Conservation (phyloP, 2,797 vertebrate genomes). For the Echeneis naucrates region DNA sequence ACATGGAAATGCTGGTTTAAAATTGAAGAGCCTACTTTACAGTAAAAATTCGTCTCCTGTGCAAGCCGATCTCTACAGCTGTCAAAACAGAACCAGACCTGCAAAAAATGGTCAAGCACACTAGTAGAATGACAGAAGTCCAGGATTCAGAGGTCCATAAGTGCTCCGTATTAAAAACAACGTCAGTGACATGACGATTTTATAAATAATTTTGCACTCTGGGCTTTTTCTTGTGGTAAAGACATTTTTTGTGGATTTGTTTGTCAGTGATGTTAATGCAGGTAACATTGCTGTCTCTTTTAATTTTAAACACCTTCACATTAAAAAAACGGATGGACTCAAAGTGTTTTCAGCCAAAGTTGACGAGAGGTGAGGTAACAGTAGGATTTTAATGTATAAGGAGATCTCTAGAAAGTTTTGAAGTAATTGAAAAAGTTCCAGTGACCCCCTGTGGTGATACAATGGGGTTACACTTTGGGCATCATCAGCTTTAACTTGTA, state of each 20-base stretch:
- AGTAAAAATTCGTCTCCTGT: not conserved
- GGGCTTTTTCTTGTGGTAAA: not conserved
- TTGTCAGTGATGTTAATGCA: not conserved
- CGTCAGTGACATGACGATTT: not conserved
- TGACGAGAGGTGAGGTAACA: not conserved
- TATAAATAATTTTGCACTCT: not conserved
- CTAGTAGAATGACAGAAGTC: not conserved
- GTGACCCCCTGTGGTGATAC: constrained; percentile 21
- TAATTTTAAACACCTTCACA: too few relatives aligned
- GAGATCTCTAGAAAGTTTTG: not conserved
- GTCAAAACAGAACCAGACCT: not conserved
- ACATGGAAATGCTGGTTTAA: not conserved
- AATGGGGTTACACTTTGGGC: not conserved
- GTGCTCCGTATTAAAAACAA: not conserved
- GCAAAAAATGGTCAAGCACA: not conserved
- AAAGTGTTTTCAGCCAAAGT: not conserved
- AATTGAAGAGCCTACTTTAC: not conserved
- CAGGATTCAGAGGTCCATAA: not conserved
- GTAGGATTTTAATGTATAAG: not conserved
- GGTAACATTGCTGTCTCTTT: too few relatives aligned
- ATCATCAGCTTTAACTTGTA: too few relatives aligned
- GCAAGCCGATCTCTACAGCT: not conserved
- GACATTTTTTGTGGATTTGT: not conserved
- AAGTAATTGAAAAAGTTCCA: not conserved
- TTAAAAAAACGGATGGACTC: too few relatives aligned